Evolutionary conservation across 1,140 invertebrate species (phyloP).

Genomic region (Charaxes varanes): DNA sequence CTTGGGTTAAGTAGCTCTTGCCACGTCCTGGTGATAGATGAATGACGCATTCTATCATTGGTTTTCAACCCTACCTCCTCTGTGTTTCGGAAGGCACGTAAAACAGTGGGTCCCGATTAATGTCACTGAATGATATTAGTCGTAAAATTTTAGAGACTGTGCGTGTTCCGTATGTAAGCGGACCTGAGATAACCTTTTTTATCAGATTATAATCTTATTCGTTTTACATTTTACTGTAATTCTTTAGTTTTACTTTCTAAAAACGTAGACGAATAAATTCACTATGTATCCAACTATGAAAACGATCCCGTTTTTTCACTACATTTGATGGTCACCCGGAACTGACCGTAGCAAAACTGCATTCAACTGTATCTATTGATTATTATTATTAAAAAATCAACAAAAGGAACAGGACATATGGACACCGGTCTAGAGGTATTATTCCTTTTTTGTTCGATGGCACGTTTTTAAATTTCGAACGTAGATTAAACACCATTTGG

Average conservation of each 20-base stretch:
- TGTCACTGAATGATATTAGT: no score
- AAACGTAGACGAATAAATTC: background rate
- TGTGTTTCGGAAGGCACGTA: no score
- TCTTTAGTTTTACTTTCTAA: background rate
- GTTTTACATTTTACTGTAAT: no score
- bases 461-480: slow-evolving; percentile 23
- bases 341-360: slow-evolving; percentile 37
- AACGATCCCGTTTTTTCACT: background rate
- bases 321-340: slow-evolving; percentile 29
- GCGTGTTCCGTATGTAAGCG: no score
- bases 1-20: no score
- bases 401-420: slow-evolving; percentile 47
- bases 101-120: no score
- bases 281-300: background rate
- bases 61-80: no score
- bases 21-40: no score
- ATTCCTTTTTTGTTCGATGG: slow-evolving; percentile 33
- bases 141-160: no score
- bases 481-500: slow-evolving; percentile 12
- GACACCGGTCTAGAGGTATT: slow-evolving; percentile 35
- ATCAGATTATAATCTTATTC: no score
- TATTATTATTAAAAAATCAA: slow-evolving; percentile 37
- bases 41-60: no score
- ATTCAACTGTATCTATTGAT: slow-evolving; percentile 38
- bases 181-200: no score